These are phyloP conservation scores for Troilus luridus DNA, from an alignment of 2,888 invertebrate genomes.

Conservation along the genomic window DNA sequence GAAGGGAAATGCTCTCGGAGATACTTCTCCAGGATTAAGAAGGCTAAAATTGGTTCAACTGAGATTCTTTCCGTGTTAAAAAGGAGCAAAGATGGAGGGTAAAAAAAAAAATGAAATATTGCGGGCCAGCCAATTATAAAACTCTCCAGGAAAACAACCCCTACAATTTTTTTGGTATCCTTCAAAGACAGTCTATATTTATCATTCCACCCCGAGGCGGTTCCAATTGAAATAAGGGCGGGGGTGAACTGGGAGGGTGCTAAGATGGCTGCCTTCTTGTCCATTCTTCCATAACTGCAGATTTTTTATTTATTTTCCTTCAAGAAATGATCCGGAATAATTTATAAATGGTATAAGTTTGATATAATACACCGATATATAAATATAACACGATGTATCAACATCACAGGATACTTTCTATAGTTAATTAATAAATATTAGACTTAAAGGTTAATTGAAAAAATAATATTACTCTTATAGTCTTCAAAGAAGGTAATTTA, in stretches of 20 bases:
- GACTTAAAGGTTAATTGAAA: too few species aligned
- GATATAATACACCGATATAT: neutral
- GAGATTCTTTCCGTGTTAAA: slow-evolving; percentile 18
- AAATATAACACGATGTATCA: too few species aligned
- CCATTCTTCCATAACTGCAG: neutral
- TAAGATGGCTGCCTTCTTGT: neutral
- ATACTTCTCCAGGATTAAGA: neutral
- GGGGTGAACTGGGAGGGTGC: slow-evolving; percentile 16
- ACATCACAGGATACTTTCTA: too few species aligned
- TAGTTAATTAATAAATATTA: too few species aligned
- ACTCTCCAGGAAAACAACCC: slow-evolving; percentile 42
- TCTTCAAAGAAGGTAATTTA: too few species aligned
- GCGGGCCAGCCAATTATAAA: slow-evolving; percentile 16
- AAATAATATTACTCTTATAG: too few species aligned
- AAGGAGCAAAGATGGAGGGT: neutral
- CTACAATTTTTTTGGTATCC: slow-evolving; percentile 39
- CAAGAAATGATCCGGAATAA: neutral
- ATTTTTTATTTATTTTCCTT: neutral
- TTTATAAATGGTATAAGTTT: neutral
- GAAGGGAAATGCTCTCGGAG: too few species aligned
- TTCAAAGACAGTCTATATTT: slow-evolving; percentile 44
- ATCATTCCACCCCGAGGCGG: slow-evolving; percentile 39
- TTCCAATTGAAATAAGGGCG: slow-evolving; percentile 46
- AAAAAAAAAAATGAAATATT: slow-evolving; percentile 18
- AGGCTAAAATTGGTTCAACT: neutral